Conservation (phyloP, 2,113 vertebrate species). For the Dasyprocta punctata region DNA sequence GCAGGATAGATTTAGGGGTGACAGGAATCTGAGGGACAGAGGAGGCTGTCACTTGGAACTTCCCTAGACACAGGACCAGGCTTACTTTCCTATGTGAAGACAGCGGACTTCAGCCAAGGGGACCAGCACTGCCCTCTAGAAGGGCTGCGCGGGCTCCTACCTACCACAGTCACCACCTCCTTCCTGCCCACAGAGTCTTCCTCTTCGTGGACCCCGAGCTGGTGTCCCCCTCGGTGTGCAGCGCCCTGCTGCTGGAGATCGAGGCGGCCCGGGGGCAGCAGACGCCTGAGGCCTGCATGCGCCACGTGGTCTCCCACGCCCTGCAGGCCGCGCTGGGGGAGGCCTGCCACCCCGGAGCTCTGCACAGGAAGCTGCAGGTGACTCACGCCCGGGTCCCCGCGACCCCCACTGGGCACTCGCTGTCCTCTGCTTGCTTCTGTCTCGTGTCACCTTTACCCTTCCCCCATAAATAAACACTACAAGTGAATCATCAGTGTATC, state of each 20-base stretch:
- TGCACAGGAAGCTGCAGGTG: slow-evolving; percentile 91
- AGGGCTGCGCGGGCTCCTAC: neutral
- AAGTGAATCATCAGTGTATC: neutral
- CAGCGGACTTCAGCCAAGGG: no score
- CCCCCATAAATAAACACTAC: neutral
- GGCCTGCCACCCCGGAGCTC: slow-evolving; percentile 79
- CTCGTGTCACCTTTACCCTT: fast-evolving
- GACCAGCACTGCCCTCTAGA: neutral
- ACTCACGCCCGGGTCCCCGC: neutral
- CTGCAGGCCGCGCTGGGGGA: slow-evolving; percentile 91
- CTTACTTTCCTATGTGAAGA: neutral
- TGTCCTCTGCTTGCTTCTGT: neutral
- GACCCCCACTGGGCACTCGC: fast-evolving
- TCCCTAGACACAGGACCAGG: neutral
- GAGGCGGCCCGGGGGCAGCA: slow-evolving; percentile 82
- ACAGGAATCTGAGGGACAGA: neutral
- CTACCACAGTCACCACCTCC: neutral
- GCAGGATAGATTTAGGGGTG: neutral
- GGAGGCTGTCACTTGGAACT: neutral
- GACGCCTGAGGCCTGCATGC: slow-evolving; percentile 87
- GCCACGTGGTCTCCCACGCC: slow-evolving; percentile 88
- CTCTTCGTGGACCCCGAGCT: slow-evolving; percentile 93
- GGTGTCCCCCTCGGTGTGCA: slow-evolving; percentile 89
- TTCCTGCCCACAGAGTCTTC: slow-evolving; percentile 88
- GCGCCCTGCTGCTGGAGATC: slow-evolving; percentile 86